phyloP scores from a whole-genome alignment of 2,888 invertebrate genomes.

The Dicycla oo region DNA sequence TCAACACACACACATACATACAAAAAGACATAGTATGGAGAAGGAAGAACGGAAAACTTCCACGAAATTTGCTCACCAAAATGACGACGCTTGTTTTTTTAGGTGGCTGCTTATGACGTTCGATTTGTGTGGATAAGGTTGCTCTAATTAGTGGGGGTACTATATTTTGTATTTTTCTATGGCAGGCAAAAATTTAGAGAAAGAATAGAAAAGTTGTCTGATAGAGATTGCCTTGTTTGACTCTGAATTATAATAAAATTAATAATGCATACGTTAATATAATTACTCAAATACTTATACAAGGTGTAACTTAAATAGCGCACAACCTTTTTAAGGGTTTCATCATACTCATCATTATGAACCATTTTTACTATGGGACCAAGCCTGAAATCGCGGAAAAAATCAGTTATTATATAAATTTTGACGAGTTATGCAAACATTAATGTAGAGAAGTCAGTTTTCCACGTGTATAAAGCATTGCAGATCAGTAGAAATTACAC shows the following conservation, averaged over 20 bases:
- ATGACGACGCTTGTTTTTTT: constrained; percentile 90
- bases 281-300: no score
- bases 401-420: no score
- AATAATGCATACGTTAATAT: no score
- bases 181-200: not conserved
- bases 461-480: not conserved
- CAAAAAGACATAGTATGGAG: constrained; percentile 78
- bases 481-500: not conserved
- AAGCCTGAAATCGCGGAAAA: no score
- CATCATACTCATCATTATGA: no score
- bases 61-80: constrained; percentile 89
- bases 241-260: no score
- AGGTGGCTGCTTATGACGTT: constrained; percentile 85
- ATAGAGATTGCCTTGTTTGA: not conserved
- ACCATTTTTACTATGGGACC: no score
- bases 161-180: not conserved
- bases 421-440: no score
- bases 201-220: not conserved
- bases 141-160: constrained; percentile 65
- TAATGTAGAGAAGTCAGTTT: no score
- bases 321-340: no score
- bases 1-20: constrained; percentile 75
- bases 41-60: constrained; percentile 87
- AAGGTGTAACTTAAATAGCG: no score
- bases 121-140: constrained; percentile 75